phyloP scores from a whole-genome alignment of 2,797 vertebrate genomes.

The Melanotaenia parkinsoni region DNA sequence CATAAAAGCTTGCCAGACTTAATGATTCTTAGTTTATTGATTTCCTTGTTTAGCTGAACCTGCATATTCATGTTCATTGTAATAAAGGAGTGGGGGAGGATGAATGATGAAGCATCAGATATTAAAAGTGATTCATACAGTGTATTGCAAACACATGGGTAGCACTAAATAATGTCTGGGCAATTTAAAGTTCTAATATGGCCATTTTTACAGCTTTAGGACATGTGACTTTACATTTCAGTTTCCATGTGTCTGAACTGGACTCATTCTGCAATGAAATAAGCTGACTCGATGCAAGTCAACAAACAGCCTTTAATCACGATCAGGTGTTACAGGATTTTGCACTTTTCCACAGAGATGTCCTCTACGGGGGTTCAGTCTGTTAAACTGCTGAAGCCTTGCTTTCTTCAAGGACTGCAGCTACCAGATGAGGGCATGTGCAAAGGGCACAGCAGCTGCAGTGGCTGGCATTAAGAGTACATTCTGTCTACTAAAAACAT shows the following conservation, averaged over 20 bases:
- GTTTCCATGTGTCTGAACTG: conserved; percentile 1
- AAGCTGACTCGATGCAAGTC: conserved; percentile 24
- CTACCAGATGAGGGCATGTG: conserved; percentile 58
- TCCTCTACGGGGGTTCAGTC: conserved; percentile 64
- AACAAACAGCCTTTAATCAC: conserved; percentile 14
- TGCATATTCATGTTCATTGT: conserved; percentile 61
- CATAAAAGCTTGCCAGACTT: conserved; percentile 25
- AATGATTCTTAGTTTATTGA: conserved; percentile 54
- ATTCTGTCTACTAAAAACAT: conserved; percentile 44
- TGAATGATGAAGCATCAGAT: conserved; percentile 48
- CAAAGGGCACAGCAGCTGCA: conserved; percentile 73
- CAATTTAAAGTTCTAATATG: not conserved
- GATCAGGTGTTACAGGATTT: conserved; percentile 50
- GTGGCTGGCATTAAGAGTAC: conserved; percentile 54
- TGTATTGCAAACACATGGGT: not conserved
- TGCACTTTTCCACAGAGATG: conserved; percentile 39
- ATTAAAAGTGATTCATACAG: not conserved
- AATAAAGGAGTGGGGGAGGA: conserved; percentile 20
- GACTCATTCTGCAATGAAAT: not conserved
- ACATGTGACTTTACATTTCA: not conserved
- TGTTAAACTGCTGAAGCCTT: conserved; percentile 83
- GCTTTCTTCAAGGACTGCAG: conserved; percentile 80
- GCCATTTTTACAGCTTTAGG: not conserved
- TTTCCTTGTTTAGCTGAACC: conserved; percentile 54
- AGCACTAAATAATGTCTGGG: not conserved